Base-by-base conservation (phyloP, 1,140 invertebrate species). In the Musca vetustissima region DNA sequence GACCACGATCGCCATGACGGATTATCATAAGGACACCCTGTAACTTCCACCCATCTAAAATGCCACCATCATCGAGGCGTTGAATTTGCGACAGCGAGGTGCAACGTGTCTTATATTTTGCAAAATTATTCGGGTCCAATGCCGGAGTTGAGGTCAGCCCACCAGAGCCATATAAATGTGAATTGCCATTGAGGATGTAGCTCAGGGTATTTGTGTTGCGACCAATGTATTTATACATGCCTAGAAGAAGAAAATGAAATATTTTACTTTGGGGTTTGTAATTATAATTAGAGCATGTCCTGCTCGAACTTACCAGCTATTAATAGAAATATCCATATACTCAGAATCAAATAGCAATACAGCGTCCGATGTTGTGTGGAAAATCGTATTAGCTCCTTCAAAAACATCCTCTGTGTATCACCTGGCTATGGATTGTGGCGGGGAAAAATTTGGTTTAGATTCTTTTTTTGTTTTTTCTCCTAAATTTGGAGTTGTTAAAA, bases 1-100 rank as follows among this genome's bases (percentile, higher is more conserved):
- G 92, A 6, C 93, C 93, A 52, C 95, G 85, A 80, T 96, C 94
- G 2, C 95, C 95, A 83, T 97, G 95, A 28, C 95, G 84, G 6
- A 94, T 89, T 9, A 96, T 83, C 32, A 95, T 85, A 36, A 95
- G 81, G 8, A 95, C 87, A 11, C 93, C 91, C 81, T 91, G 90
- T 15, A 97, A 76, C 36, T 89, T 84, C 85, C 91, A 90, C 72
- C 88, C 79, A 71, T 83, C 81, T 67, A 82, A 73, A 68, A 82
- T 78, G 53, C 81, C 84, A 88, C 91, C 91, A 89, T 93, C 91
- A 69, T 88, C 86, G 71, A 89, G 87, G 64, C 85, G 79, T 11
- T 80, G 76, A 65, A 93, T 89, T 61, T 86, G 88, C 24, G 87
- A 84, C 19, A 90, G 86, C 47, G 88, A 85, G 76, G 91, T 91